Evolutionary conservation across 2,113 vertebrate genomes (phyloP).

Genomic region (Thomomys bottae): DNA sequence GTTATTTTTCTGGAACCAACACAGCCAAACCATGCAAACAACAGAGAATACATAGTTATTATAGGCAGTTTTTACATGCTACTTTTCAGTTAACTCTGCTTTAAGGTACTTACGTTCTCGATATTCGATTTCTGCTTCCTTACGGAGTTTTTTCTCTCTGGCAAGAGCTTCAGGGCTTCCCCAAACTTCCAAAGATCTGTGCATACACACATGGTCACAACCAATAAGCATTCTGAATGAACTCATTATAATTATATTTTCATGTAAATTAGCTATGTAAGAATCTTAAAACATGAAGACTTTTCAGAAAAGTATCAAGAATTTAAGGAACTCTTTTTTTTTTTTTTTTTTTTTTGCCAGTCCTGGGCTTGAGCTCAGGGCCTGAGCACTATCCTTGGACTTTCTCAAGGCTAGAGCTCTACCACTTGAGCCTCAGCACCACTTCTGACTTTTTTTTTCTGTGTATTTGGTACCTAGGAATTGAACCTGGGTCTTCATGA

Average conservation of each 20-base stretch:
- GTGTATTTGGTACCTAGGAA: no score
- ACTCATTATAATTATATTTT: slow-evolving; percentile 42
- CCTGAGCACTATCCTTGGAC: no score
- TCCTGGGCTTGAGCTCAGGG: no score
- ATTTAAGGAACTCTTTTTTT: slow-evolving; percentile 36
- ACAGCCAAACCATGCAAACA: background rate
- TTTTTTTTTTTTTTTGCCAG: no score
- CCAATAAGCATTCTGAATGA: slow-evolving; percentile 37
- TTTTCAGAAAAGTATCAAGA: slow-evolving; percentile 26
- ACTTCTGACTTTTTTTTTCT: no score
- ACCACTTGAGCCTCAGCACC: no score
- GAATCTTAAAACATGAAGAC: slow-evolving; percentile 40
- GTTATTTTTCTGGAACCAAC: background rate
- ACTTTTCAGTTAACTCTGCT: slow-evolving; percentile 38
- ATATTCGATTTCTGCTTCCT: slow-evolving; percentile 93
- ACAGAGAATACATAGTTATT: background rate
- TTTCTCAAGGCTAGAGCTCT: no score
- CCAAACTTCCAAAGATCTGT: slow-evolving; percentile 96
- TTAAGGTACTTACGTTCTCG: slow-evolving; percentile 92
- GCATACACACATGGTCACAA: slow-evolving; percentile 12
- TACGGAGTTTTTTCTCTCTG: slow-evolving; percentile 93
- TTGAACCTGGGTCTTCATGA: no score
- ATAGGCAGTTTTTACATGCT: background rate
- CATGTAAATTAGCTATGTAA: slow-evolving; percentile 35
- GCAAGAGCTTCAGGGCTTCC: slow-evolving; percentile 96